These are phyloP conservation scores for Atta texana DNA, from an alignment of 1,140 invertebrate species.

Conservation along the genomic window DNA sequence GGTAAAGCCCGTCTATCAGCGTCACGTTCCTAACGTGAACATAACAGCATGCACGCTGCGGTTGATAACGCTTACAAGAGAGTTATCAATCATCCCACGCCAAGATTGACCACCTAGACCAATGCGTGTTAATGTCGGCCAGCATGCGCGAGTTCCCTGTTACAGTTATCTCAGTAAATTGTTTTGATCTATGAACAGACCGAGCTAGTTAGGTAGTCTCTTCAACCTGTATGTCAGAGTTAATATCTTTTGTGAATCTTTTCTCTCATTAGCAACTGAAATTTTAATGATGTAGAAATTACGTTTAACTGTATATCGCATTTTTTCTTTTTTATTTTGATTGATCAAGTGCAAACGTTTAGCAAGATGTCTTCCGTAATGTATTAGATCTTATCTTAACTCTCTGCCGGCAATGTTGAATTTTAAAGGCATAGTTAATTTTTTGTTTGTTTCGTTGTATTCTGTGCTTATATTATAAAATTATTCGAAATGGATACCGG, in stretches of 20 bases:
- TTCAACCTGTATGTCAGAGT: constrained; percentile 46
- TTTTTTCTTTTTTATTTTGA: not conserved
- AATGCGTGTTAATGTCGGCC: constrained; percentile 67
- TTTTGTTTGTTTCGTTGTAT: too few relatives aligned
- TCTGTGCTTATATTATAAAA: too few relatives aligned
- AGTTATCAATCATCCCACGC: constrained; percentile 79
- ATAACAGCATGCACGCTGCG: constrained; percentile 77
- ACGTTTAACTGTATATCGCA: not conserved
- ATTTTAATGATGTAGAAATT: constrained; percentile 1
- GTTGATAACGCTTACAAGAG: constrained; percentile 77
- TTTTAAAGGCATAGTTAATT: too few relatives aligned
- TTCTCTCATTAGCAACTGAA: constrained; percentile 34
- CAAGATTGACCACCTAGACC: constrained; percentile 71
- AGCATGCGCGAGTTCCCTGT: constrained; percentile 31
- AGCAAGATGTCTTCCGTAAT: not conserved
- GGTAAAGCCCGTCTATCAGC: constrained; percentile 68
- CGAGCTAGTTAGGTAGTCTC: constrained; percentile 59
- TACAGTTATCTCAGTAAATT: constrained; percentile 63
- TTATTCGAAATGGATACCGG: not conserved
- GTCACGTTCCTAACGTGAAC: constrained; percentile 75
- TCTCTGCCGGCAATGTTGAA: too few relatives aligned
- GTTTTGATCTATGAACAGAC: constrained; percentile 57
- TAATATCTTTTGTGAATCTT: constrained; percentile 37
- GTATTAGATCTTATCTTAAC: not conserved
- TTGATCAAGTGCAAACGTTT: not conserved